Evolutionary conservation across 2,797 vertebrate species (phyloP).

Genomic region (Coregonus suidteri): DNA sequence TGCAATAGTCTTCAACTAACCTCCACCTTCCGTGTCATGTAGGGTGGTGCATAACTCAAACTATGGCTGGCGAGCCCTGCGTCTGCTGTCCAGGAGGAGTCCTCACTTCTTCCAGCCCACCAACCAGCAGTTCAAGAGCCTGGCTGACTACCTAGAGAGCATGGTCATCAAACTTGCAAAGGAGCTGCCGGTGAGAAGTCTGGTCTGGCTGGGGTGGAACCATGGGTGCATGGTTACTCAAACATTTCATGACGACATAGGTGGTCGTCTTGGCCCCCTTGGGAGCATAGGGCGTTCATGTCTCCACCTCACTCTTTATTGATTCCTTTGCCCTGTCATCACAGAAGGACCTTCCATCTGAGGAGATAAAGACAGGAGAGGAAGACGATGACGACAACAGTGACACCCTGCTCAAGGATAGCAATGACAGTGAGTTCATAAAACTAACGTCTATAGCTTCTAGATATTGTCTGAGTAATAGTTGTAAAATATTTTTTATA

Average conservation of each 20-base stretch:
- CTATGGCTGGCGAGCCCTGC: constrained; percentile 95
- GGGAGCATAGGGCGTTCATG: background rate
- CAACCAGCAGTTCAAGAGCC: constrained; percentile 97
- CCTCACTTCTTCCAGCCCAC: constrained; percentile 99
- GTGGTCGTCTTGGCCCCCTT: background rate
- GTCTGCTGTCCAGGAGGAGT: constrained; percentile 92
- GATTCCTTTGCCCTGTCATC: background rate
- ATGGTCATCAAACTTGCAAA: constrained; percentile 99
- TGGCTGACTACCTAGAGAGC: constrained; percentile 96
- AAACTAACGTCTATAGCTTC: too few species aligned
- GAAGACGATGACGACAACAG: constrained; percentile 98
- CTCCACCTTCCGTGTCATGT: background rate
- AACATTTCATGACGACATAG: background rate
- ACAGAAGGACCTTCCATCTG: constrained; percentile 90
- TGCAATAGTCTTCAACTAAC: background rate
- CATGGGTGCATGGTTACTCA: background rate
- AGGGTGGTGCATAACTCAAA: constrained; percentile 97
- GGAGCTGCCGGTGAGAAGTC: constrained; percentile 90
- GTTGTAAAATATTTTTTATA: too few species aligned
- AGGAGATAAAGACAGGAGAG: constrained; percentile 99
- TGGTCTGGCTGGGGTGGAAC: background rate
- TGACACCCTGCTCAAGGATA: constrained; percentile 96
- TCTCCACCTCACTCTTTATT: background rate
- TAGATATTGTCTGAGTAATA: too few species aligned
- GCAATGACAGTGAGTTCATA: constrained; percentile 90